Conservation (phyloP, 2,113 vertebrate species). For the Ibidorhyncha struthersii region DNA sequence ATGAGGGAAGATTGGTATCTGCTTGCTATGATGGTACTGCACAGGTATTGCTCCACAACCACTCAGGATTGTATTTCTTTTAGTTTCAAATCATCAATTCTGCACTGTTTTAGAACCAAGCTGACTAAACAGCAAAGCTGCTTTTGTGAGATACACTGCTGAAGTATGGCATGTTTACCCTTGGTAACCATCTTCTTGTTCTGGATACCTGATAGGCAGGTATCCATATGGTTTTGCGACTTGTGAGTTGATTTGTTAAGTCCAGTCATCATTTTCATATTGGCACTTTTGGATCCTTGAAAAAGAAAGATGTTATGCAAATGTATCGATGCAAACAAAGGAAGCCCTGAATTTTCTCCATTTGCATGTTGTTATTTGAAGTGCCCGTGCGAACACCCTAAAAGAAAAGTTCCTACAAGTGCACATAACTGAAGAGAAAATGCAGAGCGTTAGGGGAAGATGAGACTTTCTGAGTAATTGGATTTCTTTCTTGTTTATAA, state of each 20-base stretch:
- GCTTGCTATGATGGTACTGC: conserved; percentile 93
- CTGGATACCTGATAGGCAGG: neutral
- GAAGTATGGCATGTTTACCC: neutral
- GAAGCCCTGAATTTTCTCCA: neutral
- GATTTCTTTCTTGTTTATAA: conserved; percentile 49
- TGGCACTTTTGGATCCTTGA: neutral
- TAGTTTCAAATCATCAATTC: neutral
- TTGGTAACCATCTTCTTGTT: neutral
- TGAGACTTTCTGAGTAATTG: neutral
- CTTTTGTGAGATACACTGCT: neutral
- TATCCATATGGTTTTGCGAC: neutral
- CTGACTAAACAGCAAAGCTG: neutral
- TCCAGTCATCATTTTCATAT: neutral
- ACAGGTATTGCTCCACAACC: conserved; percentile 77
- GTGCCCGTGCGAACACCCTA: neutral
- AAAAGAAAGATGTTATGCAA: neutral
- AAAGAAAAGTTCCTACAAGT: neutral
- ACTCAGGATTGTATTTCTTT: neutral
- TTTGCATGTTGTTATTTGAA: neutral
- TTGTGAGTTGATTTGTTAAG: neutral
- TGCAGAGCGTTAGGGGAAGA: neutral
- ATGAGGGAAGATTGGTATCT: conserved; percentile 86
- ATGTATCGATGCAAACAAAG: neutral
- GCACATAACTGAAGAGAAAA: neutral
- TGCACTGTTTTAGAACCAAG: neutral